phyloP scores from a whole-genome alignment of 1,140 invertebrate genomes.

The Mactra quadrangularis region DNA sequence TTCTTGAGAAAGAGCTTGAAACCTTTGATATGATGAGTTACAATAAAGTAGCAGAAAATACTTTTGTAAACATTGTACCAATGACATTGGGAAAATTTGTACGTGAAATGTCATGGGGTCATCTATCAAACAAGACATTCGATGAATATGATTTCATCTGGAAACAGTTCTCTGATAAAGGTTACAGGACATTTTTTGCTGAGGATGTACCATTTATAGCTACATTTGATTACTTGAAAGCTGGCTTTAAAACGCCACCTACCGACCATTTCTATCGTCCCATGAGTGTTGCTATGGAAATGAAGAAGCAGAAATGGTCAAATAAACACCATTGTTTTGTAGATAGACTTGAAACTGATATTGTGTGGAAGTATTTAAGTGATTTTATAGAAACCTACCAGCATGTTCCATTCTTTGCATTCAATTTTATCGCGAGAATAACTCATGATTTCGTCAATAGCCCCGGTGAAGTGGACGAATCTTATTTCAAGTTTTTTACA shows the following conservation, averaged over 20 bases:
- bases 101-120: constrained; percentile 82
- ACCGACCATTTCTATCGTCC: constrained; percentile 84
- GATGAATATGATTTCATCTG: constrained; percentile 85
- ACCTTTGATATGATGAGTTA: constrained; percentile 81
- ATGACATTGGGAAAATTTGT: constrained; percentile 80
- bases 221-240: constrained; percentile 84
- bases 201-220: constrained; percentile 85
- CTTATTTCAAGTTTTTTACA: constrained; percentile 78
- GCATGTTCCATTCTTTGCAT: constrained; percentile 79
- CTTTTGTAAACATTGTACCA: constrained; percentile 82
- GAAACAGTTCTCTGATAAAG: constrained; percentile 83
- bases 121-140: constrained; percentile 76
- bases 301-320: constrained; percentile 75
- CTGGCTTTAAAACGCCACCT: constrained; percentile 83
- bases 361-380: constrained; percentile 77
- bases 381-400: constrained; percentile 75
- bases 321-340: constrained; percentile 77
- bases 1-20: constrained; percentile 83
- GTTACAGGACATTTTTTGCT: constrained; percentile 84
- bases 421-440: constrained; percentile 81
- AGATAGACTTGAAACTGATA: constrained; percentile 76
- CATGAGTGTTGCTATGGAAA: constrained; percentile 80
- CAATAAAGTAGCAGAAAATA: constrained; percentile 83
- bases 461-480: constrained; percentile 76
- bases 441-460: constrained; percentile 82